Evolutionary conservation across 2,888 invertebrate genomes (phyloP), one percentile per base, ranked within the genome.

Genomic region (Spodoptera picta): DNA sequence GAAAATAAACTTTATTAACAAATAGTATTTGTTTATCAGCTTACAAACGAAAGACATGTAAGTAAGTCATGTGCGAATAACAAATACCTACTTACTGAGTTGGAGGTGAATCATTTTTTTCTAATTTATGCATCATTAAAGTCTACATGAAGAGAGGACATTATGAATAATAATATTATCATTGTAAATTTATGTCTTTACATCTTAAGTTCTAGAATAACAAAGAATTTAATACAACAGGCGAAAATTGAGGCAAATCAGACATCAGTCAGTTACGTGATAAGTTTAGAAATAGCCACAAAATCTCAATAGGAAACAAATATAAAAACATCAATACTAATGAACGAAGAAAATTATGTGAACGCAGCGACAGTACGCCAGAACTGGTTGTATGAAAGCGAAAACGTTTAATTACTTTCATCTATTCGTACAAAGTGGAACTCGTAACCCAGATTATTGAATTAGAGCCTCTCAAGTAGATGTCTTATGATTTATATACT

Each of bases 361-460:
- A 66, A 73, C 65, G 67, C 50, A 67, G 71, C 69, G 67, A 77
- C 72, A 78, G 74, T 74, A 70, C 74, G 71, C 69, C 69, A 79
- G 79, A 89, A 90, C 90, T 83, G 87, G 89, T 87, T 83, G 73
- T 83, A 86, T 82, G 90, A 91, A 90, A 92, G 89, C 87, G 90
- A 90, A 89, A 90, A 86, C 83, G 79, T 80, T 87, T 90, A 90
- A 91, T 91, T 90, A 89, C 91, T 91, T 90, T 91, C 91, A 89
- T 90, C 85, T 86, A 81, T 82, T 80, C 84, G 78, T 74, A 75
- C 81, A 79, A 85, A 85, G 83, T 86, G 80, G 84, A 80, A 76
- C 83, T 80, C 76, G 67, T 83, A 83, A 81, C 85, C 85, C 69
- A 86, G 83, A 83, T 79, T 82, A 83, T 74, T 73, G 80, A 84